These are phyloP conservation scores for Cathartes aura DNA, from an alignment of 2,113 vertebrate genomes.

Conservation along the genomic window DNA sequence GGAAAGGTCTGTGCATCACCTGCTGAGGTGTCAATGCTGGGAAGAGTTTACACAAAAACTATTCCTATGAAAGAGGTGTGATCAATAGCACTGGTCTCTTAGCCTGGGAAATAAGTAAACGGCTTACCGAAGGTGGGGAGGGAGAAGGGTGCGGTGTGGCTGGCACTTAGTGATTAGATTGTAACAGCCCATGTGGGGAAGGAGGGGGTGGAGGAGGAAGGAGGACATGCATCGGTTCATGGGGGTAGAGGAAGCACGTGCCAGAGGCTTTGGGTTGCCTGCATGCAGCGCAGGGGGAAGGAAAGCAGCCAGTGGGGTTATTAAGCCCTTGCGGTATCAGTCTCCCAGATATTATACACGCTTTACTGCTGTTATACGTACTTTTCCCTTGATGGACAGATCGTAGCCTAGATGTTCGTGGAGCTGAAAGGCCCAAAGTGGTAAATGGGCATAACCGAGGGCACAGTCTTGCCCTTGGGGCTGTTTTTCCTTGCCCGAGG, in stretches of 20 bases:
- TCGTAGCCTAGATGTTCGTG: not conserved
- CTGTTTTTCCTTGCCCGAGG: not conserved
- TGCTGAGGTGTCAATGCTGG: fast-evolving
- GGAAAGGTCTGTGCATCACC: not conserved
- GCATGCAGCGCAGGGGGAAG: fast-evolving
- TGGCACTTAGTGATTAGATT: not conserved
- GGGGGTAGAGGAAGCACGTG: not conserved
- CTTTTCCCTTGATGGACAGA: not conserved
- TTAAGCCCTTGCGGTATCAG: fast-evolving
- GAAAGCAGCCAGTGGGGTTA: fast-evolving
- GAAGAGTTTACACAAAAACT: not conserved
- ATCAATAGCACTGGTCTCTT: fast-evolving
- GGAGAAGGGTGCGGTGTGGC: fast-evolving
- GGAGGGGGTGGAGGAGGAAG: not conserved
- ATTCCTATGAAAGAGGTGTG: not conserved
- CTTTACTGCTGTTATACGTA: not conserved
- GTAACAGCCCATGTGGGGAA: fast-evolving
- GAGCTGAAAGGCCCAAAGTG: not conserved
- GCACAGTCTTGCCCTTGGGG: no score
- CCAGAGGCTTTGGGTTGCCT: not conserved
- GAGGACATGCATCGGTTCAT: fast-evolving
- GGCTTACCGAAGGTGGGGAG: not conserved
- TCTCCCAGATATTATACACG: fast-evolving
- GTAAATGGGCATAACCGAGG: not conserved
- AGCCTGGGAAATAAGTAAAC: not conserved